These are phyloP conservation scores for Thunnus albacares DNA, from an alignment of 2,797 vertebrate species.

Conservation along the genomic window DNA sequence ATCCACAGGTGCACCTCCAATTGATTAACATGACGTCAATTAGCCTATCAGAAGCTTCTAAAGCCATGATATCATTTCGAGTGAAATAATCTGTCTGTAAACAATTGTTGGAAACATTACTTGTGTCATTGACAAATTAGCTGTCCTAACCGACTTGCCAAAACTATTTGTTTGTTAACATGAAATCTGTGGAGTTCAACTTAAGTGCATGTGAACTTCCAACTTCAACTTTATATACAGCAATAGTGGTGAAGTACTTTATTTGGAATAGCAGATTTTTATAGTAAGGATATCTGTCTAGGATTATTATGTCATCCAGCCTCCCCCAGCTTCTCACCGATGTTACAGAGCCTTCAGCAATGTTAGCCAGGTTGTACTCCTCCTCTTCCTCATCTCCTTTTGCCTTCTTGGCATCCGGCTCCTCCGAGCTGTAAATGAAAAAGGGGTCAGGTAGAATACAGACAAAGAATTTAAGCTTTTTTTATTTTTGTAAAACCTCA, in stretches of 20 bases:
- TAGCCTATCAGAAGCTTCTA: too few species aligned
- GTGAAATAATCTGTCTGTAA: too few species aligned
- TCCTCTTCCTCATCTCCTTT: conserved; percentile 88
- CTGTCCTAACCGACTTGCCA: too few species aligned
- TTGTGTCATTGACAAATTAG: too few species aligned
- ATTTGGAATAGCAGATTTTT: conserved; percentile 9
- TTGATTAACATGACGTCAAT: too few species aligned
- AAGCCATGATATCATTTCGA: too few species aligned
- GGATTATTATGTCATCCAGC: conserved; percentile 23
- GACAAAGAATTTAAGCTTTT: neutral
- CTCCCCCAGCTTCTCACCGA: conserved; percentile 85
- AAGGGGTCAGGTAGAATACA: neutral
- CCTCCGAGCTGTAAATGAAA: conserved; percentile 82
- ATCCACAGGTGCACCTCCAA: too few species aligned
- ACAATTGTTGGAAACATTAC: too few species aligned
- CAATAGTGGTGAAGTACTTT: neutral
- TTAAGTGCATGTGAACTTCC: too few species aligned
- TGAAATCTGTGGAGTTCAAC: too few species aligned
- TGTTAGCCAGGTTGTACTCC: conserved; percentile 86
- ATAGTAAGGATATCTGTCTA: neutral
- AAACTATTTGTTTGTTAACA: too few species aligned
- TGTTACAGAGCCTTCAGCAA: conserved; percentile 90
- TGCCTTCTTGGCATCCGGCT: conserved; percentile 85
- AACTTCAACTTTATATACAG: too few species aligned
- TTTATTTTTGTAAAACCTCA: conserved; percentile 9